Evolutionary conservation across 2,888 invertebrate genomes (phyloP).

Genomic region (Drosophila lacicola): DNA sequence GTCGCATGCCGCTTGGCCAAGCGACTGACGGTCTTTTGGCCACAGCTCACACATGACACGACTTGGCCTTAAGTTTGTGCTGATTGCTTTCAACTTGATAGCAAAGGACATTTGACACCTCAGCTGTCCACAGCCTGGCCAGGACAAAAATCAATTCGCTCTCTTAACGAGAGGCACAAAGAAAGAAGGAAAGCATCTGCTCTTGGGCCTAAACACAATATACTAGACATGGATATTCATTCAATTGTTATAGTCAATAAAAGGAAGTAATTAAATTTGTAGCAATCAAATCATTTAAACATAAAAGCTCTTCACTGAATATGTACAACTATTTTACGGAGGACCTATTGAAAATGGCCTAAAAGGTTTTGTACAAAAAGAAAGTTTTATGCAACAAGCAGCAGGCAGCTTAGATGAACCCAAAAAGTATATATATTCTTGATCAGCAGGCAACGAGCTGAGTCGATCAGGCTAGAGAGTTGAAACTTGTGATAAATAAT

Average conservation of each 20-base stretch:
- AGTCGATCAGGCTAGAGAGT: no score
- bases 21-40: constrained; percentile 23
- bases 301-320: background rate
- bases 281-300: background rate
- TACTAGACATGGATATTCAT: background rate
- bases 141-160: constrained; percentile 26
- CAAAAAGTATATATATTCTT: no score
- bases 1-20: constrained; percentile 17
- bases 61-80: constrained; percentile 14
- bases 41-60: constrained; percentile 36
- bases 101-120: constrained; percentile 38
- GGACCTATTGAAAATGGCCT: no score
- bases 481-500: no score
- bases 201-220: background rate
- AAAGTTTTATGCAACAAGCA: no score
- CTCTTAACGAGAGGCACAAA: background rate
- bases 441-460: no score
- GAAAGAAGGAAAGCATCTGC: no score
- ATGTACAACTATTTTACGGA: no score
- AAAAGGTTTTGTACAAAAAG: no score
- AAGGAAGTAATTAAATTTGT: background rate
- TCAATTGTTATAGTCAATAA: background rate
- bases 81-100: constrained; percentile 5
- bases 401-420: no score
- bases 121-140: constrained; percentile 3